These are phyloP conservation scores for Hyphantria cunea DNA, from an alignment of 1,140 invertebrate species.

Conservation along the genomic window DNA sequence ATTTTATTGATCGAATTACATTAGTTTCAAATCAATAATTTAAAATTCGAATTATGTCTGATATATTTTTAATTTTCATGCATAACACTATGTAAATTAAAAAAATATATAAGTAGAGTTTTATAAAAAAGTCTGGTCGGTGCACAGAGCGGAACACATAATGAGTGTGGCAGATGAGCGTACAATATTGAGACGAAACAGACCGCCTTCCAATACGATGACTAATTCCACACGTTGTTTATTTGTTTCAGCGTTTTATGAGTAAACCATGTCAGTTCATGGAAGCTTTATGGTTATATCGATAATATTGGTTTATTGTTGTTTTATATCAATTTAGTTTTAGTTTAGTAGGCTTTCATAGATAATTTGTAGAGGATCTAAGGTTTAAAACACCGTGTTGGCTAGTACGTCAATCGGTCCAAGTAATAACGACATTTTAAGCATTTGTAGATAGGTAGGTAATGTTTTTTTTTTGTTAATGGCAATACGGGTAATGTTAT, in stretches of 20 bases:
- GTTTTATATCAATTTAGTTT: slow-evolving; percentile 17
- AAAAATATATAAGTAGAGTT: background rate
- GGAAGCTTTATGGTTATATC: slow-evolving; percentile 27
- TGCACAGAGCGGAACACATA: slow-evolving; percentile 18
- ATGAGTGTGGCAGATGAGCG: slow-evolving; percentile 25
- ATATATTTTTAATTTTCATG: no score
- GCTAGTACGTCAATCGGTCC: no score
- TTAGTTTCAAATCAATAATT: slow-evolving; percentile 1
- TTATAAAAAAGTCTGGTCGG: slow-evolving; percentile 14
- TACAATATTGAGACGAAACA: slow-evolving; percentile 30
- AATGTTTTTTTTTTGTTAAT: no score
- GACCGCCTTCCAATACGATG: slow-evolving; percentile 28
- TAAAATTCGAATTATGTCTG: background rate
- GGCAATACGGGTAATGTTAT: no score
- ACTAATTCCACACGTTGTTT: slow-evolving; percentile 34
- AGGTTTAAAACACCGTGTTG: background rate
- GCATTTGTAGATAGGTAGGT: no score
- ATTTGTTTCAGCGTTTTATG: slow-evolving; percentile 36
- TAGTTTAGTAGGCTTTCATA: background rate
- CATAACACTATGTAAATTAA: no score
- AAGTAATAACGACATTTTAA: no score
- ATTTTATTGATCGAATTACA: no score
- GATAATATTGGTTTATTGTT: slow-evolving; percentile 27
- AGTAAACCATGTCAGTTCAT: slow-evolving; percentile 31
- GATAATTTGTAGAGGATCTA: background rate